Evolutionary conservation across 2,888 invertebrate genomes (phyloP).

Genomic region (Ormyrus nitidulus): DNA sequence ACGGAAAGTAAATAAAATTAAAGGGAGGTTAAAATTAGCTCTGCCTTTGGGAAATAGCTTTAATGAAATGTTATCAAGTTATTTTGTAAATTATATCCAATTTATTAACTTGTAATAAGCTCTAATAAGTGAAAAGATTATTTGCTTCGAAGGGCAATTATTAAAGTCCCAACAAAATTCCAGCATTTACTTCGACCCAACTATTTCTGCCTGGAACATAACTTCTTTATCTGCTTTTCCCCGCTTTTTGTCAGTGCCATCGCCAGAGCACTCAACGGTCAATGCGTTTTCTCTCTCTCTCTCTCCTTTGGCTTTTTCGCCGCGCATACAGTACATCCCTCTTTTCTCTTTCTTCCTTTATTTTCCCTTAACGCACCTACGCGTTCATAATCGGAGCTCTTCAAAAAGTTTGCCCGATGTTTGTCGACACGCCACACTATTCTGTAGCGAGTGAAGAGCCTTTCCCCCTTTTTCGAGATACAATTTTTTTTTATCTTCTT

Average conservation of each 20-base stretch:
- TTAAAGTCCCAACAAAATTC: no score
- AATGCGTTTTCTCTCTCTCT: constrained; percentile 12
- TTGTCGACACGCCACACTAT: constrained; percentile 41
- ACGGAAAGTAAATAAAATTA: no score
- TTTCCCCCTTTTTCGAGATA: constrained; percentile 6
- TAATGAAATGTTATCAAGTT: no score
- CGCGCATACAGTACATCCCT: background rate
- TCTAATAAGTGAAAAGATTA: no score
- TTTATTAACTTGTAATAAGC: no score
- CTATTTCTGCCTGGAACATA: no score
- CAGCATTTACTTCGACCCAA: no score
- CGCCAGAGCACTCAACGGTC: constrained; percentile 12
- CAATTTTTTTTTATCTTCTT: constrained; percentile 35
- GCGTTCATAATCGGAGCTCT: constrained; percentile 42
- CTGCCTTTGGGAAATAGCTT: no score
- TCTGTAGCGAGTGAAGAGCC: background rate
- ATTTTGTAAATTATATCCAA: no score
- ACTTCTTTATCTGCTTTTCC: constrained; percentile 20
- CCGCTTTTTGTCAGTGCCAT: background rate
- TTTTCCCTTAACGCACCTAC: constrained; percentile 31
- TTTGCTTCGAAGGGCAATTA: no score
- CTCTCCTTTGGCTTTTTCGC: no score
- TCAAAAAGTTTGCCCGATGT: constrained; percentile 44
- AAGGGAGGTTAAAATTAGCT: no score
- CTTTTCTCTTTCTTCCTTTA: constrained; percentile 8